A percentile compares a stretch with the other conserved stretches of the same genome.
phyloP scores from a whole-genome alignment of 2,888 invertebrate genomes.

The Prenolepis imparis region DNA sequence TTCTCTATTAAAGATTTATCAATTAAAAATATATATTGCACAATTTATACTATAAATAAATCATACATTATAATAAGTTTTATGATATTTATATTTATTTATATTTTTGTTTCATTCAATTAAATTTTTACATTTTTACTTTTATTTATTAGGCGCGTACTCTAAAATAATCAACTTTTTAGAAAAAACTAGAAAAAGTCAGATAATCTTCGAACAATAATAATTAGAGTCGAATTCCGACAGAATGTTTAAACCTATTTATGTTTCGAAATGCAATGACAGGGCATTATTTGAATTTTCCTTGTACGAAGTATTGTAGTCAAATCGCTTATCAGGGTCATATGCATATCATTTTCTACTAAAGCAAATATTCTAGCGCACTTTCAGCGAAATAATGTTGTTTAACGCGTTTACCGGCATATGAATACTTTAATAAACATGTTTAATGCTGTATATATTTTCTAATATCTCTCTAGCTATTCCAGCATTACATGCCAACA shows the following conservation, averaged over 20 bases:
- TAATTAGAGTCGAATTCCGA: neutral
- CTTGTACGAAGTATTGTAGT: neutral
- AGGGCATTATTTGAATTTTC: neutral
- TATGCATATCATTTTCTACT: neutral
- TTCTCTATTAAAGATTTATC: neutral
- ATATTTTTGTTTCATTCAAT: too few species aligned
- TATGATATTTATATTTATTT: neutral
- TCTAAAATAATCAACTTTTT: neutral
- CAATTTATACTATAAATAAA: neutral
- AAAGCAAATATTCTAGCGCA: neutral
- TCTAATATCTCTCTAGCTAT: neutral
- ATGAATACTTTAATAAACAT: neutral
- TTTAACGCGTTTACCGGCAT: neutral
- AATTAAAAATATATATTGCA: conserved; percentile 3
- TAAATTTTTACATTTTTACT: neutral
- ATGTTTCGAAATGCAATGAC: neutral
- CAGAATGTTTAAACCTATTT: neutral
- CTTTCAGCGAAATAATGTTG: neutral
- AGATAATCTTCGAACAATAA: neutral
- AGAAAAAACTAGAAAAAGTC: neutral
- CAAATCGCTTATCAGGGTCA: neutral
- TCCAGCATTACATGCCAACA: neutral
- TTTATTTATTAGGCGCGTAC: neutral
- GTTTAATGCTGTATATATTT: neutral
- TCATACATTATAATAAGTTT: neutral